A percentile compares a stretch with the other conserved stretches of the same genome.
Evolutionary conservation across 2,797 vertebrate species (phyloP).

Genomic region (Poecilia wingei): DNA sequence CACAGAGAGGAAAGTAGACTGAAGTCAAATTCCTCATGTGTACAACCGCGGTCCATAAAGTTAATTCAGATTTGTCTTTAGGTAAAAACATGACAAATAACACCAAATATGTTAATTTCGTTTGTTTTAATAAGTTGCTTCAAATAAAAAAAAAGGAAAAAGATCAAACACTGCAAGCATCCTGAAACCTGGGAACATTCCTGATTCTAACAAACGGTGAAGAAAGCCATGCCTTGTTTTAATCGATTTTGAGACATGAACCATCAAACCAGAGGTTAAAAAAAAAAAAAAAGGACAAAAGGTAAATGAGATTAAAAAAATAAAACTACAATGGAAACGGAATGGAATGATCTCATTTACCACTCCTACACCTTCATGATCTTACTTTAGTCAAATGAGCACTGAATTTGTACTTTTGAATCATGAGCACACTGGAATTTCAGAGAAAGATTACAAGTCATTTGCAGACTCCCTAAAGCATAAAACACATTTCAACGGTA

Average conservation of each 20-base stretch:
- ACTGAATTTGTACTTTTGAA: background rate
- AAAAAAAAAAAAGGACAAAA: background rate
- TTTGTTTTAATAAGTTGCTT: conserved; percentile 2
- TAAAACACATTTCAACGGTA: background rate
- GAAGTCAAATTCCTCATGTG: background rate
- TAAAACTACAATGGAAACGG: conserved; percentile 19
- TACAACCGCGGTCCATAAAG: background rate
- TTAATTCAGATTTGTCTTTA: background rate
- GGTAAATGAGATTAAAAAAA: too few relatives aligned
- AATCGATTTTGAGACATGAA: background rate
- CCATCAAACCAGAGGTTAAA: background rate
- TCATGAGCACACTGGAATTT: background rate
- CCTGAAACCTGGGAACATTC: background rate
- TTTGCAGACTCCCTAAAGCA: conserved; percentile 21
- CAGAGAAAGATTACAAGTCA: background rate
- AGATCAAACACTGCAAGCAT: conserved; percentile 3
- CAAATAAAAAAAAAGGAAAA: background rate
- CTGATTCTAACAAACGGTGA: background rate
- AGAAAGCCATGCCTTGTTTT: conserved; percentile 8
- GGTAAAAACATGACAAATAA: background rate
- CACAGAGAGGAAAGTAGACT: background rate
- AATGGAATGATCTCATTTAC: conserved; percentile 45
- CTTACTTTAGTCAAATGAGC: background rate
- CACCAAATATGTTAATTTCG: background rate
- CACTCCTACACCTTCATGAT: conserved; percentile 5